These are phyloP conservation scores for Cryptocephalus primarius DNA, from an alignment of 2,888 invertebrate species.

Conservation along the genomic window DNA sequence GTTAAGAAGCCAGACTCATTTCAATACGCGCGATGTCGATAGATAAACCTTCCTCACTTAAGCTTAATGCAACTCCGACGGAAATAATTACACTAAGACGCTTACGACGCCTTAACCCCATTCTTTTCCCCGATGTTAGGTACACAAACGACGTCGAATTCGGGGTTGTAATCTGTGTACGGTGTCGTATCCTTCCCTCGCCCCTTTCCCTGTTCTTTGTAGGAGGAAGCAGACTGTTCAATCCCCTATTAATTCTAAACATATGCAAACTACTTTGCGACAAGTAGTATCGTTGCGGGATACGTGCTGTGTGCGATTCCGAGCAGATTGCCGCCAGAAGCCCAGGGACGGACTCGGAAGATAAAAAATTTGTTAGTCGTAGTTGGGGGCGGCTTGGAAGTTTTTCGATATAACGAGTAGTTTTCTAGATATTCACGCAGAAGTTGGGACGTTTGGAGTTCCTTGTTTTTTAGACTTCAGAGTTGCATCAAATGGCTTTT, in stretches of 20 bases:
- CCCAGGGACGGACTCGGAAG: not conserved
- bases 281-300: constrained; percentile 1
- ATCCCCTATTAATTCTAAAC: constrained; percentile 7
- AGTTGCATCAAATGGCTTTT: too few species aligned
- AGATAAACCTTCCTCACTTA: not conserved
- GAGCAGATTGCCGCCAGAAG: not conserved
- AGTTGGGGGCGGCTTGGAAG: too few species aligned
- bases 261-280: constrained; percentile 7
- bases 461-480: too few species aligned
- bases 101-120: not conserved
- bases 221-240: constrained; percentile 4
- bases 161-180: too few species aligned
- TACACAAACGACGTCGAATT: too few species aligned
- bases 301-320: not conserved
- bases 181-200: not conserved
- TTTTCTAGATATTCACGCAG: too few species aligned
- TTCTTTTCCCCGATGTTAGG: not conserved
- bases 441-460: too few species aligned
- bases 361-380: not conserved
- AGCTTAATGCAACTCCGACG: not conserved
- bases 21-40: too few species aligned
- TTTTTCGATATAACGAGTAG: too few species aligned
- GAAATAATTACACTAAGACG: too few species aligned
- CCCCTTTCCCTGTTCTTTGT: not conserved
- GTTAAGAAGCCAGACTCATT: too few species aligned